A percentile compares a stretch with the other conserved stretches of the same genome.
These are phyloP conservation scores for Turritopsis dohrnii DNA, from an alignment of 30 jellyfish, hydroid and myxozoan genomes.

Conservation along the genomic window DNA sequence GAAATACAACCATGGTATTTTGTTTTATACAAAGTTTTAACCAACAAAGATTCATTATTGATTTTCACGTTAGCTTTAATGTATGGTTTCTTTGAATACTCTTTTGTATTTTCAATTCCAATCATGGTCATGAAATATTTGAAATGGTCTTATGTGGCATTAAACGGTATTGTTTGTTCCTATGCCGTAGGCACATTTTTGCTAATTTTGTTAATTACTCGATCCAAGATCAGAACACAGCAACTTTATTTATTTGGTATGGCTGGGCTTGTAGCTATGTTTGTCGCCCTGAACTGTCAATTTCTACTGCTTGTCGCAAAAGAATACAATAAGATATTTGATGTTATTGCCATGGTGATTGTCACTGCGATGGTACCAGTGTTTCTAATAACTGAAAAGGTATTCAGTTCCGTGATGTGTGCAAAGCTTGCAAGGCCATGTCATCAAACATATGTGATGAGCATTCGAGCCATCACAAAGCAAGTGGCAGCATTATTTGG, in stretches of 20 bases:
- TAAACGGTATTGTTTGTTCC: not conserved
- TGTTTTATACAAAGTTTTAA: not conserved
- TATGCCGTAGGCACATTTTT: not conserved
- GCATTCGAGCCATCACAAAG: not conserved
- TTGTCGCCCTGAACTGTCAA: not conserved
- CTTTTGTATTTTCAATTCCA: not conserved
- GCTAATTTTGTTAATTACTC: not conserved
- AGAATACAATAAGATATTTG: not conserved
- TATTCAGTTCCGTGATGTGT: not conserved
- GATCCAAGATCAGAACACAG: not conserved
- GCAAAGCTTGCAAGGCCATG: not conserved
- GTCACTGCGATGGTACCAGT: not conserved
- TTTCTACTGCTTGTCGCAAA: not conserved
- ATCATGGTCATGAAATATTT: not conserved
- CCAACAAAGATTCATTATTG: not conserved
- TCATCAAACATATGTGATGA: not conserved
- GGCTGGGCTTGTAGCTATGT: not conserved
- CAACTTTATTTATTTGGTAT: not conserved
- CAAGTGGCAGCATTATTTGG: not conserved
- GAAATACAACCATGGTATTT: not conserved
- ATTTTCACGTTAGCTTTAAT: not conserved
- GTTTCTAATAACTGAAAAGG: not conserved
- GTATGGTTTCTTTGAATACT: not conserved
- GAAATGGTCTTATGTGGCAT: not conserved
- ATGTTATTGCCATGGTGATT: not conserved